These are phyloP conservation scores for Slavum lentiscoides DNA, from an alignment of 2,888 invertebrate genomes.

Conservation along the genomic window DNA sequence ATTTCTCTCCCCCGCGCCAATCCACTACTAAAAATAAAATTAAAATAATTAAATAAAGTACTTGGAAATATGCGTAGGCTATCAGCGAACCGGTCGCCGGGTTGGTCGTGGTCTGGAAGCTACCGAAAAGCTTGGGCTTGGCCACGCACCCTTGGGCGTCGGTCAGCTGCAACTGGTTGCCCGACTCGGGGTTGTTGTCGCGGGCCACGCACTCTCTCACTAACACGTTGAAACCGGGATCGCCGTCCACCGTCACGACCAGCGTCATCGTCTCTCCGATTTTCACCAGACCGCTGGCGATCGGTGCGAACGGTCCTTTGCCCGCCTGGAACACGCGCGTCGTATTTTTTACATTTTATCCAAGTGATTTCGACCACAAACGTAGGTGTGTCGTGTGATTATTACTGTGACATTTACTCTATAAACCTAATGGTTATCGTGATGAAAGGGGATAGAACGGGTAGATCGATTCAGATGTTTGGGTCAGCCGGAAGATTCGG, in stretches of 20 bases:
- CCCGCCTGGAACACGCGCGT: constrained; percentile 63
- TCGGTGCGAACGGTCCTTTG: constrained; percentile 75
- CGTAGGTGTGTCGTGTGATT: too few relatives aligned
- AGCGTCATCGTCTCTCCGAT: constrained; percentile 82
- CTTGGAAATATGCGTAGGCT: constrained; percentile 75
- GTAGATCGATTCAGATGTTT: too few relatives aligned
- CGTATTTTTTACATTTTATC: too few relatives aligned
- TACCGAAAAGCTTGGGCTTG: constrained; percentile 78
- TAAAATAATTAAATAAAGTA: neutral
- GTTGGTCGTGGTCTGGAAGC: constrained; percentile 78
- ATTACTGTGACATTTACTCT: too few relatives aligned
- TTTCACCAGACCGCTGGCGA: constrained; percentile 76
- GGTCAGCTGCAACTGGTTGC: constrained; percentile 70
- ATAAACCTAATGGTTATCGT: too few relatives aligned
- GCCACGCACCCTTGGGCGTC: constrained; percentile 77
- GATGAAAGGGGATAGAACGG: too few relatives aligned
- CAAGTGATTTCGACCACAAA: too few relatives aligned
- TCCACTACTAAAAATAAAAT: too few relatives aligned
- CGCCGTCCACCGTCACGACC: constrained; percentile 78
- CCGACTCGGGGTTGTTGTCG: constrained; percentile 65
- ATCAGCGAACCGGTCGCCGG: constrained; percentile 75
- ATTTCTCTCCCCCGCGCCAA: too few relatives aligned
- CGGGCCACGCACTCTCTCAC: constrained; percentile 77
- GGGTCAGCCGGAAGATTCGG: too few relatives aligned
- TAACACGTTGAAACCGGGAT: constrained; percentile 74